Base-by-base conservation (phyloP, 1,140 invertebrate genomes). In the Condylostylus longicornis region DNA sequence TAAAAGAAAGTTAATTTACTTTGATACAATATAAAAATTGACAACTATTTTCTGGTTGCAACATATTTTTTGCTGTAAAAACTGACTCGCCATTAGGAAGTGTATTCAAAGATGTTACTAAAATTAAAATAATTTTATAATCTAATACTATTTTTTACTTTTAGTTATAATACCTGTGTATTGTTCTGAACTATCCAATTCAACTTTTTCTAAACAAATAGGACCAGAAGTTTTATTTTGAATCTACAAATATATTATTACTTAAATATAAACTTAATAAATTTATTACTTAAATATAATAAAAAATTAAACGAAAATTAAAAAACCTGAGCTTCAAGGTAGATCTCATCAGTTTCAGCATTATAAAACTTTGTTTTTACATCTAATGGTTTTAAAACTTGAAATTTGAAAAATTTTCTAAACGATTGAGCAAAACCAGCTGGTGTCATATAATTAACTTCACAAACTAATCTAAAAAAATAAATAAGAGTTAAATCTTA, bases 341-440 rank as follows among this genome's bases (percentile, higher is more conserved):
- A 97, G 5, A 97, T 85, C 70, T 98, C 91, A 71, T 94, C 88
- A 41, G 83, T 87, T 73, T 96, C 90, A 13, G 86, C 82, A 74
- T 93, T 94, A 56, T 90, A 96, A 63, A 97, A 95, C 58, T 98
- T 97, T 4, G 93, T 98, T 66, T 96, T 94, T 0, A 98, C 90
- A 74, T 98, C 93, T 10, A 98, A 65, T 28, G 94, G 94, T 59
- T 97, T 97, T 41, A 93, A 72, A 1, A 98, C 94, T 74, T 95
- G 85, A 66, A 98, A 98, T 67, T 96, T 97, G 59, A 97, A 98
- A 61, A 93, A 96, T 61, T 96, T 97, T 49, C 84, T 72, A 57
- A 95, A 79, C n/a, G 75, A 80, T 42, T 74, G 69, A 34, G 78
- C 65, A 47, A 77, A 73, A 42, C 80, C 78, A 37, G 70, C 68